Evolutionary conservation across 2,888 invertebrate species (phyloP).

Genomic region (Nebria salina): DNA sequence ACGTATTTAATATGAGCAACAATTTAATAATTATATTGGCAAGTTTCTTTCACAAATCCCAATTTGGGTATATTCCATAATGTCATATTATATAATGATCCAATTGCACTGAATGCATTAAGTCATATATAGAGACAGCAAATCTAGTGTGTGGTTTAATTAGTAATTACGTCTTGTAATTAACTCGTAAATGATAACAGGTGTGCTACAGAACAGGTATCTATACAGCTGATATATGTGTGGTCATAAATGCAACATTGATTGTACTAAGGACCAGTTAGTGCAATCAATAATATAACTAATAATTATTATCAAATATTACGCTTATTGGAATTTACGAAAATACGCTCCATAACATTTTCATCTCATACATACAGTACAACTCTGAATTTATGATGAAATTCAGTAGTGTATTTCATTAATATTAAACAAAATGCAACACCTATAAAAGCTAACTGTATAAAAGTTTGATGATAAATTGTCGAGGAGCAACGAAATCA

Average conservation of each 20-base stretch:
- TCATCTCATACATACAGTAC: neutral
- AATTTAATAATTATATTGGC: neutral
- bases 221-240: neutral
- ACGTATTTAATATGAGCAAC: too few species aligned
- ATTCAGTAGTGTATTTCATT: neutral
- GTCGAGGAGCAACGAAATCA: neutral
- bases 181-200: slow-evolving; percentile 28
- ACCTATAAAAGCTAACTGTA: neutral
- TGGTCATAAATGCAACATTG: neutral
- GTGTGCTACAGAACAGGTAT: slow-evolving; percentile 20
- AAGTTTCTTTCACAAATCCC: neutral
- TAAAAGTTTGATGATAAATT: neutral
- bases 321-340: neutral
- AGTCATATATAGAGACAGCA: neutral
- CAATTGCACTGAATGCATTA: neutral
- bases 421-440: neutral
- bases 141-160: slow-evolving; percentile 22
- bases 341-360: neutral
- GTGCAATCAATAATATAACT: neutral
- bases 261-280: neutral
- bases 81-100: neutral
- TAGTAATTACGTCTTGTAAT: slow-evolving; percentile 32
- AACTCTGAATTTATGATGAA: neutral
- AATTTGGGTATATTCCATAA: neutral
- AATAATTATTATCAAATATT: neutral